These are phyloP conservation scores for Melanargia galathea DNA, from an alignment of 2,888 invertebrate species.

Conservation along the genomic window DNA sequence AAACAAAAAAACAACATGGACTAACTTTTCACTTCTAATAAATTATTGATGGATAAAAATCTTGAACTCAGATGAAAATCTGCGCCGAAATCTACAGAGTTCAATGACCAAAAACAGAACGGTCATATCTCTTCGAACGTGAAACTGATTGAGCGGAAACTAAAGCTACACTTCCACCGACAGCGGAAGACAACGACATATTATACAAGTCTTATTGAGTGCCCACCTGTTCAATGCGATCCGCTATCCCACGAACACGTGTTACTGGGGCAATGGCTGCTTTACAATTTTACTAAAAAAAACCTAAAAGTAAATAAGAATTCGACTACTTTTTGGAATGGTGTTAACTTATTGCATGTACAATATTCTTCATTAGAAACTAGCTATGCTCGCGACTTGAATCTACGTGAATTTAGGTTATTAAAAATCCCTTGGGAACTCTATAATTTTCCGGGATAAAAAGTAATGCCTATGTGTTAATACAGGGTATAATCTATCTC, in stretches of 20 bases:
- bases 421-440: too few relatives aligned
- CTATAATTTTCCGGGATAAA: too few relatives aligned
- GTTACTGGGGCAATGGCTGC: neutral
- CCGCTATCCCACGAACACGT: conserved; percentile 1
- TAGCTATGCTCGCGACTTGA: too few relatives aligned
- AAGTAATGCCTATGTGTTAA: too few relatives aligned
- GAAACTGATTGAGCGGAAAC: conserved; percentile 17
- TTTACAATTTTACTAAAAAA: neutral
- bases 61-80: conserved; percentile 5
- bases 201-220: neutral
- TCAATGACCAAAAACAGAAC: conserved; percentile 8
- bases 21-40: neutral
- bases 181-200: neutral
- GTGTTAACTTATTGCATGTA: too few relatives aligned
- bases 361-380: too few relatives aligned
- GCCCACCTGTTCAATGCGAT: neutral
- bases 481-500: too few relatives aligned
- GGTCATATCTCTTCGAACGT: conserved; percentile 14
- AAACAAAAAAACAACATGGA: neutral
- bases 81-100: conserved; percentile 16
- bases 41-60: neutral
- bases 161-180: conserved; percentile 7
- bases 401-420: too few relatives aligned
- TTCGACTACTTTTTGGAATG: too few relatives aligned
- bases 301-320: too few relatives aligned